Base-by-base conservation (phyloP, 2,113 vertebrate genomes). In the Phrynocephalus versicolor region DNA sequence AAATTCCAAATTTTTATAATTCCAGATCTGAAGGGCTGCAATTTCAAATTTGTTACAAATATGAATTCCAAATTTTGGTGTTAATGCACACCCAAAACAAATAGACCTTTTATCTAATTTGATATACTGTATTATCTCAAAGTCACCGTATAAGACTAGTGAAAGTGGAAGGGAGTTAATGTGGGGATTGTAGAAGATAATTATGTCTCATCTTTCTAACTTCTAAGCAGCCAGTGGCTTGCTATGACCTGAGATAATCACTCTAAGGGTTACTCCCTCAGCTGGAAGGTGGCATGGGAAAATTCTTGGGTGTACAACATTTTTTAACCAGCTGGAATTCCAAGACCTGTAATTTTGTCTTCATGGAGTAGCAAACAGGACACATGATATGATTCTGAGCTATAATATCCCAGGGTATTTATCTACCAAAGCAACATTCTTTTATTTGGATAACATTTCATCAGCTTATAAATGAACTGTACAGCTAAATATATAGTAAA, bases 321-420 rank as follows among this genome's bases (percentile, higher is more conserved):
- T 69, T 90, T 88, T 80, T 85, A 86, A 58, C 90, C 91, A 90
- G 86, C 84, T 94, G 89, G 87, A 92, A 94, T 95, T 89, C 88
- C 93, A 87, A 57, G 37, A 75, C 35, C 14, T 83, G 88, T 92
- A 93, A 93, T 94, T 93, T 93, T 87, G 90, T 92, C 92, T 92
- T 85, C 87, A 71, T 30, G 7, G 79, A 0, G 1, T 84, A 92
- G 80, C 90, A 89, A 94, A 92, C 79, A 93, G 79, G 90, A 57
- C 69, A 93, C 71, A 80, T 51, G 88, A 91, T 93, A 93, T 0
- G 81, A 86, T 60, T 92, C 71, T 91, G 15, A 83, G 89, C 77
- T 89, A 91, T 55, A 89, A 7, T 92, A 93, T 91, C 91, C 85
- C 82, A 85, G 92, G 62, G 39, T 94, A 90, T 93, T 92, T 91